Percentiles rank a stretch among this genome's conserved stretches.
Evolutionary conservation across 2,797 vertebrate species (phyloP).

Genomic region (Jordanella pulchra): DNA sequence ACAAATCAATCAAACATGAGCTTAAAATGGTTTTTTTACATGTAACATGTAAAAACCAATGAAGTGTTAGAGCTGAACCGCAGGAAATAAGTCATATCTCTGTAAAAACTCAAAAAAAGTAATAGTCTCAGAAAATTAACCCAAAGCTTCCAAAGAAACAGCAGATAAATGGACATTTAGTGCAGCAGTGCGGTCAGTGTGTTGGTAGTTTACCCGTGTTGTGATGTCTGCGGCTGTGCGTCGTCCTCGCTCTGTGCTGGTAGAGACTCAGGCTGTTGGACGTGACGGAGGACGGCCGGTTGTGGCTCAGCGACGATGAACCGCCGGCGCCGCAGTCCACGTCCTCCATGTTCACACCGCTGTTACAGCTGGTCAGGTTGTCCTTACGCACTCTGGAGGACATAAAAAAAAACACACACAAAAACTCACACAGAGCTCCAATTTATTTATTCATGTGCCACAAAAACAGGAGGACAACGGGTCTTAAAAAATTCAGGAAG

Average conservation of each 20-base stretch:
- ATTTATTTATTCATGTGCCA: constrained; percentile 53
- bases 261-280: constrained; percentile 87
- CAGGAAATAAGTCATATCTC: not conserved
- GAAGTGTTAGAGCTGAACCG: not conserved
- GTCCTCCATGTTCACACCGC: constrained; percentile 86
- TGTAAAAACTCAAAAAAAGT: not conserved
- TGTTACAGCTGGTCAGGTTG: constrained; percentile 87
- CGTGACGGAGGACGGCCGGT: constrained; percentile 80
- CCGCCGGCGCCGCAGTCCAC: constrained; percentile 80
- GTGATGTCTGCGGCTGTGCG: constrained; percentile 77
- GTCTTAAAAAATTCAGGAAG: constrained; percentile 51
- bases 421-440: constrained; percentile 16
- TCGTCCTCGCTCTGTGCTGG: constrained; percentile 80
- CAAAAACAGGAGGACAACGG: constrained; percentile 24
- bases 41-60: not conserved
- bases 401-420: constrained; percentile 34
- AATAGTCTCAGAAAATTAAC: not conserved
- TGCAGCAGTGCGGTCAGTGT: not conserved
- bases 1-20: too few relatives aligned
- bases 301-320: constrained; percentile 75
- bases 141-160: not conserved
- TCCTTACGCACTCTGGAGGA: constrained; percentile 89
- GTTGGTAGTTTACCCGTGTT: constrained; percentile 64
- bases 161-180: not conserved
- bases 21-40: too few relatives aligned